Evolutionary conservation across 2,888 invertebrate genomes (phyloP).

Genomic region (Leptinotarsa juncta): DNA sequence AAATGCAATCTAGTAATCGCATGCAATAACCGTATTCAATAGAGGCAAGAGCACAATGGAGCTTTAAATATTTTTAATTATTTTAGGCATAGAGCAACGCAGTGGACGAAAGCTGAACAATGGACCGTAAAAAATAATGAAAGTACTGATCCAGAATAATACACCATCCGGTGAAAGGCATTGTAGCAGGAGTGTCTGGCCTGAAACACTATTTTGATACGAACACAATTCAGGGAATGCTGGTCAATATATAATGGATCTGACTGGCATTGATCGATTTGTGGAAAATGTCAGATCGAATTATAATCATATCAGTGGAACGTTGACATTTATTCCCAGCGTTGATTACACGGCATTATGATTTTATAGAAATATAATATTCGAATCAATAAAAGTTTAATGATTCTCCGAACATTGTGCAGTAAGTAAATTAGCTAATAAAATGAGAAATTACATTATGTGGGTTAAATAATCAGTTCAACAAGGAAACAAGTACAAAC

Average conservation of each 20-base stretch:
- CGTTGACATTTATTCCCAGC: too few relatives aligned
- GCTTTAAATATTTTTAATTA: conserved; percentile 50
- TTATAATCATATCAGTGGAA: not conserved
- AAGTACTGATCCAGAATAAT: conserved; percentile 59
- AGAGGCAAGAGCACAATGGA: conserved; percentile 34
- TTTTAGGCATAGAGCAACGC: conserved; percentile 41
- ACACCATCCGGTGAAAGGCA: conserved; percentile 63
- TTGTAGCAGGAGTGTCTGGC: conserved; percentile 43
- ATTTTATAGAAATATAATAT: too few relatives aligned
- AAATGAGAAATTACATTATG: too few relatives aligned
- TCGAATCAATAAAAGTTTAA: too few relatives aligned
- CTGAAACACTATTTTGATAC: conserved; percentile 28
- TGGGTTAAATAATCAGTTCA: too few relatives aligned
- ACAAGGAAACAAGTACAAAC: too few relatives aligned
- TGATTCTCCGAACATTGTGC: too few relatives aligned
- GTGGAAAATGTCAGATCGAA: not conserved
- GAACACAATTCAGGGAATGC: conserved; percentile 6
- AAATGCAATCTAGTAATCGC: conserved; percentile 39
- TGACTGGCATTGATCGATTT: not conserved
- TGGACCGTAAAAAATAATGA: conserved; percentile 60
- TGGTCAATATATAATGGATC: conserved; percentile 1
- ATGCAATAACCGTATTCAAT: conserved; percentile 35
- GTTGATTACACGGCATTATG: too few relatives aligned
- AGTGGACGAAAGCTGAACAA: conserved; percentile 55
- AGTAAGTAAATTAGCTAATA: too few relatives aligned